Evolutionary conservation across 2,888 invertebrate species (phyloP).

Genomic region (Melinaea menophilus): DNA sequence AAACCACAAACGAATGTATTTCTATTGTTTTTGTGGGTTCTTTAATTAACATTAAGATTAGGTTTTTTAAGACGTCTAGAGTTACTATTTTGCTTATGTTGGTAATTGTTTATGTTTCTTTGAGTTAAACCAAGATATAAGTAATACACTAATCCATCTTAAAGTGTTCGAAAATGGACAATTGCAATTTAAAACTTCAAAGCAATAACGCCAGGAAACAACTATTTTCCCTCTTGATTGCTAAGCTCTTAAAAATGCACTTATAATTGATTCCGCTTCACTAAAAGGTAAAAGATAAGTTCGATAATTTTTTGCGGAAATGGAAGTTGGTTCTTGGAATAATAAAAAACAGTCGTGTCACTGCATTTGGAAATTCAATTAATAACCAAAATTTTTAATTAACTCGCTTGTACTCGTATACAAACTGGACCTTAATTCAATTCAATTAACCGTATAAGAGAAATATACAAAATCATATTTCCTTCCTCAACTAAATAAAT

Average conservation of each 20-base stretch:
- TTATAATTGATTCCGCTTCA: conserved; percentile 23
- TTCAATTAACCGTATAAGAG: too few relatives aligned
- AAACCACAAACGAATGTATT: background rate
- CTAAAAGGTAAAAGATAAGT: conserved; percentile 18
- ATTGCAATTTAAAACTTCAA: conserved; percentile 38
- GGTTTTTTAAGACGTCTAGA: conserved; percentile 5
- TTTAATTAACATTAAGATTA: background rate
- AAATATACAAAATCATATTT: too few relatives aligned
- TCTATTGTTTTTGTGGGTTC: background rate
- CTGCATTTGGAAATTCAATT: conserved; percentile 13
- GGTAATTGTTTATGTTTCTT: background rate
- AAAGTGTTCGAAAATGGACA: conserved; percentile 29
- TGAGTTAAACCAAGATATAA: background rate
- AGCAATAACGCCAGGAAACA: conserved; percentile 9
- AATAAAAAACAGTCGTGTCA: conserved; percentile 38
- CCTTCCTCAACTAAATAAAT: too few relatives aligned
- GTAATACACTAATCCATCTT: background rate
- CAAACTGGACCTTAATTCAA: too few relatives aligned
- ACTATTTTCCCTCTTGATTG: conserved; percentile 18
- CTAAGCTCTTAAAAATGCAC: conserved; percentile 14
- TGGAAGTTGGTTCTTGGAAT: conserved; percentile 41
- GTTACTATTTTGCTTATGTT: background rate
- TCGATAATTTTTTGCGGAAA: conserved; percentile 40
- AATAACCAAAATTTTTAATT: background rate
- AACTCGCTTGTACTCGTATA: too few relatives aligned